phyloP scores from a whole-genome alignment of 2,113 vertebrate species.

The Heterochromis multidens region DNA sequence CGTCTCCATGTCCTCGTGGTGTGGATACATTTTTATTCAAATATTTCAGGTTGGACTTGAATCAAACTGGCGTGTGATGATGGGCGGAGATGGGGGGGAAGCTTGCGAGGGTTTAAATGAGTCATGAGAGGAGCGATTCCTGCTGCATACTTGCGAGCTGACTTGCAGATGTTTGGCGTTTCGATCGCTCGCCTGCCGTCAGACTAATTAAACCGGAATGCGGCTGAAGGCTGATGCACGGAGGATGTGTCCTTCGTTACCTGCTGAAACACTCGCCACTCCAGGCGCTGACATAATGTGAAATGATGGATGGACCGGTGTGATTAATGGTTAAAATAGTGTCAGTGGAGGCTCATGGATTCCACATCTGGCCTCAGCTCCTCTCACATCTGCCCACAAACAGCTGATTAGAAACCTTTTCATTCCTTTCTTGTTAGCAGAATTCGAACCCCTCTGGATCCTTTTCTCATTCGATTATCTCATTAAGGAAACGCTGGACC shows the following conservation, averaged over 20 bases:
- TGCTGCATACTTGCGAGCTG: slow-evolving; percentile 11
- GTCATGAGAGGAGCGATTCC: not conserved
- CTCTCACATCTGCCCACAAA: not conserved
- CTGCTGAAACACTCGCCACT: not conserved
- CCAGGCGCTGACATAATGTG: not conserved
- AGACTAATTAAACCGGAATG: slow-evolving; percentile 45
- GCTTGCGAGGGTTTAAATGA: not conserved
- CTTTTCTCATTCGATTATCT: not conserved
- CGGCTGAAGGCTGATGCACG: not conserved
- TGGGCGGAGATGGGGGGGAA: not conserved
- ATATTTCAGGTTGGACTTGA: not conserved
- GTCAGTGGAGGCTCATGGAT: too few relatives aligned
- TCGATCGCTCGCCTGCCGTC: not conserved
- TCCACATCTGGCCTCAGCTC: not conserved
- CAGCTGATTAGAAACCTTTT: not conserved
- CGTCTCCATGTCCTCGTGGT: not conserved
- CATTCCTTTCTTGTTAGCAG: not conserved
- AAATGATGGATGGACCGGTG: not conserved
- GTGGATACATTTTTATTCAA: not conserved
- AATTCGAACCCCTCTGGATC: not conserved
- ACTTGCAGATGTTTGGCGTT: slow-evolving; percentile 30
- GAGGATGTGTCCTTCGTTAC: not conserved
- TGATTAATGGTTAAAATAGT: not conserved
- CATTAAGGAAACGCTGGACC: not conserved
- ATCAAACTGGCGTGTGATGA: not conserved